Conservation (phyloP, 2,888 invertebrate species). For the Physocephala rufipes region DNA sequence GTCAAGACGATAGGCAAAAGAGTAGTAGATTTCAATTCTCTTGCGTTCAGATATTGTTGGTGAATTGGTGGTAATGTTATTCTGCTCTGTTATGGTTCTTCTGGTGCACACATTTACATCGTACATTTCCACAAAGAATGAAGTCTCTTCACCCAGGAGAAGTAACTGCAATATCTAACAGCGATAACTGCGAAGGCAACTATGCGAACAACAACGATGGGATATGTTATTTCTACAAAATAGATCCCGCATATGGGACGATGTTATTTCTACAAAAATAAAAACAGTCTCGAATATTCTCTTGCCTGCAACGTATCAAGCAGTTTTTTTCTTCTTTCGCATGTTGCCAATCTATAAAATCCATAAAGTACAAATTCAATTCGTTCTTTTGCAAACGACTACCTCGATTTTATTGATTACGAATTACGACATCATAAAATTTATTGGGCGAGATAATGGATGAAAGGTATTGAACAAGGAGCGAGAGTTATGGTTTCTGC, state of each 20-base stretch:
- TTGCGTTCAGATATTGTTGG: background rate
- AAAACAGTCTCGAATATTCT: no score
- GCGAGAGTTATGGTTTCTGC: background rate
- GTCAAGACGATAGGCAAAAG: background rate
- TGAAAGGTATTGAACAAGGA: background rate
- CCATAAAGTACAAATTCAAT: constrained; percentile 26
- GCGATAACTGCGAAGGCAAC: no score
- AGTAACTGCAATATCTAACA: no score
- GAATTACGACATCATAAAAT: constrained; percentile 19
- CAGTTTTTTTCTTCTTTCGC: constrained; percentile 10
- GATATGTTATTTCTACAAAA: no score
- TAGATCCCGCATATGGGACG: background rate
- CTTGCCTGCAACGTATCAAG: background rate
- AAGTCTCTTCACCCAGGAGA: no score
- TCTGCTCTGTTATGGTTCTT: background rate
- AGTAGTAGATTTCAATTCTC: constrained; percentile 13
- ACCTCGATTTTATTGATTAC: constrained; percentile 25
- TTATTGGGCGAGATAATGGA: constrained; percentile 9
- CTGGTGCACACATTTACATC: background rate
- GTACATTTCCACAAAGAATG: no score
- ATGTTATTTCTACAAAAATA: no score
- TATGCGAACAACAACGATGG: no score
- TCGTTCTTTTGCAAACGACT: background rate
- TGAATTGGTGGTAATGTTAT: background rate
- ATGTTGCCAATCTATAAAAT: constrained; percentile 3